Base-by-base conservation (phyloP, 2,113 vertebrate species). In the Candoia aspera region DNA sequence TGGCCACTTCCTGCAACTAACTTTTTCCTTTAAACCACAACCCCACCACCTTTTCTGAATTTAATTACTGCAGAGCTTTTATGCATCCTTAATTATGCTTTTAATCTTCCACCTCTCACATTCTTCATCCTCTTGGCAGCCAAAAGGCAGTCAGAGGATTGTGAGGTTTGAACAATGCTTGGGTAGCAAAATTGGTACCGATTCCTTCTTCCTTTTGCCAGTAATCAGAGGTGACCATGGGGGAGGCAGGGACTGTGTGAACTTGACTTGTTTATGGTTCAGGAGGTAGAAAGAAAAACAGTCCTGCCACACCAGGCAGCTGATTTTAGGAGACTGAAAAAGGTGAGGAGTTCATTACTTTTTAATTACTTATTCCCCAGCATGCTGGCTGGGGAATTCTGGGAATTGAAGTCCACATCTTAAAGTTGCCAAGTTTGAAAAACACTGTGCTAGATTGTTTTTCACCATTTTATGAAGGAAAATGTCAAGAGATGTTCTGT, bases 101-200 rank as follows among this genome's bases (percentile, higher is more conserved):
- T 94, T 58, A 53, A 17, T 58, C 29, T 46, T 86, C 8, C 87
- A 90, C 90, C 57, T 73, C 93, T 95, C 42, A 95, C 93, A 94
- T 93, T 95, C 94, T 94, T 96, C 92, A 94, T 94, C 95, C 95
- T 93, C 93, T 29, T 92, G 94, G 94, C 91, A 95, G 42, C 60
- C 84, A 9, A 88, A 89, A 46, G 86, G 59, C 10, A 92, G 86
- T 64, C 33, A 21, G 89, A 88, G 49, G 46, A 79, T 92, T 86
- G 73, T 90, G 10, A 83, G 89, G 62, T 0, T 1, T 19, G 2
- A 0, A 0, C 0, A 26, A 6, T 12, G 8, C 29, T 29, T 83
- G 0, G 0, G 3, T 0, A 0, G 6, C 86, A n/a, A 29, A 88
- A 53, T 13, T 58, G 33, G 26, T 33, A 64, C 9, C 49, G n/a